These are phyloP conservation scores for Sebastes oblongus DNA, from an alignment of 2,797 vertebrate species.

Conservation along the genomic window DNA sequence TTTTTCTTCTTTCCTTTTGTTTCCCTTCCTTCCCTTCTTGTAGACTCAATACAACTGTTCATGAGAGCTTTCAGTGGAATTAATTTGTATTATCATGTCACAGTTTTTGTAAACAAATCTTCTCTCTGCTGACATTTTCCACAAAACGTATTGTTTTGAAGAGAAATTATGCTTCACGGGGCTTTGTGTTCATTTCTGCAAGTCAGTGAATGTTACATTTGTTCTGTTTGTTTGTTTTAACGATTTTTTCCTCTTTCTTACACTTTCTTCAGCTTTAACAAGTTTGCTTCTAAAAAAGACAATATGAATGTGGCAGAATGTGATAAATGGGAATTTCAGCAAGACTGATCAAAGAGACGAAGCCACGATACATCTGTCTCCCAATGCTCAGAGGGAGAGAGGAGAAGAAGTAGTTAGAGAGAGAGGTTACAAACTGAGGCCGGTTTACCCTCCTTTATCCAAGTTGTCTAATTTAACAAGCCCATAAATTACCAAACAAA, in stretches of 20 bases:
- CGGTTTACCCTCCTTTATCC: background rate
- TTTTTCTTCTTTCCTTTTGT: background rate
- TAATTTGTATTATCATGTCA: background rate
- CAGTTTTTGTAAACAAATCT: slow-evolving; percentile 11
- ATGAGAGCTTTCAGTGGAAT: slow-evolving; percentile 1
- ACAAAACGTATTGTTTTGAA: background rate
- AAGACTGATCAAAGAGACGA: background rate
- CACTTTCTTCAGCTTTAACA: background rate
- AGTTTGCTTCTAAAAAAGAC: background rate
- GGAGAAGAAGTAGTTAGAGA: background rate
- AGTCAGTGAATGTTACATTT: background rate
- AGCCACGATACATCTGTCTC: background rate
- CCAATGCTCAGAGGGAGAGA: background rate
- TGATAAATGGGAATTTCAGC: background rate
- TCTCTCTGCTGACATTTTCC: background rate
- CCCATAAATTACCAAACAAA: slow-evolving; percentile 11
- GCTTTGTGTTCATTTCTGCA: background rate
- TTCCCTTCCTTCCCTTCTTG: background rate
- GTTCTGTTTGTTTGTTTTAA: background rate
- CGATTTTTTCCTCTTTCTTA: background rate
- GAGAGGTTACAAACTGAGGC: slow-evolving; percentile 2
- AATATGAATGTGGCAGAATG: background rate
- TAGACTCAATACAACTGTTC: background rate
- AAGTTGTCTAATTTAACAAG: slow-evolving; percentile 11
- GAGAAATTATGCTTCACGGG: background rate